These are phyloP conservation scores for Eurypyga helias DNA, from an alignment of 2,113 vertebrate species.

Conservation along the genomic window DNA sequence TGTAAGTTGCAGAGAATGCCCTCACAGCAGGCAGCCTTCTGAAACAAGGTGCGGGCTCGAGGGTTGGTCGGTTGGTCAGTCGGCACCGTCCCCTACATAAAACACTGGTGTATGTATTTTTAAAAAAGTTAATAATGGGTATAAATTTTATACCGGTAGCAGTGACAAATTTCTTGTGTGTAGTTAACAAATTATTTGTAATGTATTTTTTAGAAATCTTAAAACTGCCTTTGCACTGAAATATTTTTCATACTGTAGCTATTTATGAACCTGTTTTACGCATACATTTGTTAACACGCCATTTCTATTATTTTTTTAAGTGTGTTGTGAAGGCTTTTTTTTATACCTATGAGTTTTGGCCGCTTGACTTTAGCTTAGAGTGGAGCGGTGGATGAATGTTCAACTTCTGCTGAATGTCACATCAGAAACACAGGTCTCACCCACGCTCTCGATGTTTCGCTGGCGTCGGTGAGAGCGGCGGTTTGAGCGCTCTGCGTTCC, in stretches of 20 bases:
- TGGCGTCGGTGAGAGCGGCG: neutral
- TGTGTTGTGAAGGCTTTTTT: conserved; percentile 76
- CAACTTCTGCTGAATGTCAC: conserved; percentile 54
- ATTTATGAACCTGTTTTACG: conserved; percentile 78
- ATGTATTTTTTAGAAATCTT: conserved; percentile 82
- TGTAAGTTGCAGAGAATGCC: conserved; percentile 25
- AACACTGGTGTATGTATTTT: conserved; percentile 72
- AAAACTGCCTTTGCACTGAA: conserved; percentile 82
- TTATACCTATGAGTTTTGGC: conserved; percentile 73
- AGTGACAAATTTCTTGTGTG: conserved; percentile 72
- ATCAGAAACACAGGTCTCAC: conserved; percentile 4
- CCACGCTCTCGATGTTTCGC: neutral
- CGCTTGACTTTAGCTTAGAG: conserved; percentile 63
- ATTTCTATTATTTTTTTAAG: conserved; percentile 77
- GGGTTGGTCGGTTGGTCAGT: no score
- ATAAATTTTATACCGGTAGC: conserved; percentile 60
- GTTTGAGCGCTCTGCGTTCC: no score
- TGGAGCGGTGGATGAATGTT: conserved; percentile 61
- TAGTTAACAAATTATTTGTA: conserved; percentile 80
- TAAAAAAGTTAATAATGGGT: conserved; percentile 57
- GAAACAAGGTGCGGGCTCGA: no score
- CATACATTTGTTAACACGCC: conserved; percentile 74
- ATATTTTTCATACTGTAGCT: conserved; percentile 84
- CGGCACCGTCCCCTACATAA: conserved; percentile 44
- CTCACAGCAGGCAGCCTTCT: no score